phyloP scores from a whole-genome alignment of 2,888 invertebrate genomes.

The Drosophila colorata region DNA sequence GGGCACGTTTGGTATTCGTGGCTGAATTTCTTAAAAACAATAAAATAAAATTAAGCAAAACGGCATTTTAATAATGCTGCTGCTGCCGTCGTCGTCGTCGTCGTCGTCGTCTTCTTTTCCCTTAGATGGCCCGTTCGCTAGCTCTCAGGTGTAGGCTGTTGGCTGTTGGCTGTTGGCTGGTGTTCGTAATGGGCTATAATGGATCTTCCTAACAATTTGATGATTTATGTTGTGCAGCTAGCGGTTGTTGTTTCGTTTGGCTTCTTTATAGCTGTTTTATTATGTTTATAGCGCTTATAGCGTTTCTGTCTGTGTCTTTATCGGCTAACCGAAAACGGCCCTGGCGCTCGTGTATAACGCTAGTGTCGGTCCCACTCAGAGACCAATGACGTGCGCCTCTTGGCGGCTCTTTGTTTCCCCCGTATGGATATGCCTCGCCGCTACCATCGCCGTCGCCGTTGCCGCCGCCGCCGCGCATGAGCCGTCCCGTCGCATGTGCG shows the following conservation, averaged over 20 bases:
- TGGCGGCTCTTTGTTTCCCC: slow-evolving; percentile 7
- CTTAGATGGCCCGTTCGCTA: slow-evolving; percentile 24
- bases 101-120: slow-evolving; percentile 28
- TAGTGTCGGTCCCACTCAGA: neutral
- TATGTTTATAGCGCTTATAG: slow-evolving; percentile 69
- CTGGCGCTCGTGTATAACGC: slow-evolving; percentile 32
- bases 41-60: slow-evolving; percentile 82
- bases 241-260: slow-evolving; percentile 74
- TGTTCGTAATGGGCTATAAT: slow-evolving; percentile 82
- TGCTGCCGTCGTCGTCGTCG: slow-evolving; percentile 12
- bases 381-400: slow-evolving; percentile 31
- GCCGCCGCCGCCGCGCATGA: slow-evolving; percentile 61
- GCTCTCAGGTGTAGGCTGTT: slow-evolving; percentile 50
- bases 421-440: slow-evolving; percentile 4
- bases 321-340: slow-evolving; percentile 52
- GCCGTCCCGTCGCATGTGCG: slow-evolving; percentile 56
- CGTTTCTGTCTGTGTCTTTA: slow-evolving; percentile 58
- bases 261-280: slow-evolving; percentile 72
- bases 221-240: slow-evolving; percentile 80
- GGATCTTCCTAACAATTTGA: slow-evolving; percentile 82
- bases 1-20: slow-evolving; percentile 67
- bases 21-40: slow-evolving; percentile 77
- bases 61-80: slow-evolving; percentile 81
- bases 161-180: slow-evolving; percentile 43
- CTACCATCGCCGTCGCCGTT: slow-evolving; percentile 27